Percentiles rank a stretch among this genome's conserved stretches.
Conservation (phyloP, 2,888 invertebrate species). For the Mechanitis mazaeus region DNA sequence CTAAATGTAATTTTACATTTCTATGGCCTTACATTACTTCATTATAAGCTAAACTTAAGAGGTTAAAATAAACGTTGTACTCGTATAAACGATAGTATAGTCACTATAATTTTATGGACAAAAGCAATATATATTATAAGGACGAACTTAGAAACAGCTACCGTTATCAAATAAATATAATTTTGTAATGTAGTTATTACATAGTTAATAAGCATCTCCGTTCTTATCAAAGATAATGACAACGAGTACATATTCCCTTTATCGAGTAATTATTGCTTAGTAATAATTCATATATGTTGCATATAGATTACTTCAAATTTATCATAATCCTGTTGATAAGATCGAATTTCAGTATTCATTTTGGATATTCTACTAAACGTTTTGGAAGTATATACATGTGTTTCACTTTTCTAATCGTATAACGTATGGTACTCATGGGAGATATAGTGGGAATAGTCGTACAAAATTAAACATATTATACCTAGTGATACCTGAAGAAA, state of each 20-base stretch:
- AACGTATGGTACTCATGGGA: not conserved
- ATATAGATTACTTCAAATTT: slow-evolving; percentile 3
- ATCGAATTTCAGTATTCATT: slow-evolving; percentile 1
- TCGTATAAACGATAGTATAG: too few species aligned
- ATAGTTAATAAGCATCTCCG: not conserved
- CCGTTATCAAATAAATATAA: too few species aligned
- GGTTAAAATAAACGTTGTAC: too few species aligned
- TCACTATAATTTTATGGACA: too few species aligned
- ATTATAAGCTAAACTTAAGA: too few species aligned
- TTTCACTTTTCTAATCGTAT: not conserved
- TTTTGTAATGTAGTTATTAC: too few species aligned
- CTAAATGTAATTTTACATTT: too few species aligned
- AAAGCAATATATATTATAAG: too few species aligned
- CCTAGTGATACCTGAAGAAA: not conserved
- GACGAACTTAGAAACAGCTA: too few species aligned
- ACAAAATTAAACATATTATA: not conserved
- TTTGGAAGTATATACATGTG: not conserved
- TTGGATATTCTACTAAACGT: not conserved
- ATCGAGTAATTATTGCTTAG: slow-evolving; percentile 2
- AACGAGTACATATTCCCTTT: not conserved
- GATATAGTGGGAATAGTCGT: not conserved
- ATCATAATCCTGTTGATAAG: slow-evolving; percentile 4
- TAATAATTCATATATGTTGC: slow-evolving; percentile 1
- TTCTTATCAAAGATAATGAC: not conserved
- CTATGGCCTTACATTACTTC: too few species aligned